Base-by-base conservation (phyloP, 2,888 invertebrate species). In the Drosophila robusta region DNA sequence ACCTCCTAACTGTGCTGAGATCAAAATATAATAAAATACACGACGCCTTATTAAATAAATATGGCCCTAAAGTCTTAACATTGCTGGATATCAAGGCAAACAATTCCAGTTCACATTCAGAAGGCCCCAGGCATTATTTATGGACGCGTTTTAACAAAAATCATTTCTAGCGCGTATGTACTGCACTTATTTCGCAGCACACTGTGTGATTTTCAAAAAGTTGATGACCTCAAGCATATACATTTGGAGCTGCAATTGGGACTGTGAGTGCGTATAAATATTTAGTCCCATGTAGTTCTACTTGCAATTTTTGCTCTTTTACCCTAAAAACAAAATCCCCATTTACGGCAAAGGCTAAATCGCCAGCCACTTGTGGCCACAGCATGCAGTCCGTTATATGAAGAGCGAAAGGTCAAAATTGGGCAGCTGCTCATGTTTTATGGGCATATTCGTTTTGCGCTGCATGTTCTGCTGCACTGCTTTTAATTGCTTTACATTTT, bases 401-500 rank as follows among this genome's bases (percentile, higher is more conserved):
- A 55, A 74, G 56, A 67, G 70, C 68, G 77, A 66, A 84, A 70
- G 87, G 75, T 78, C 86, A 74, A 81, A 83, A 89, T 83, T 85
- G 88, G 78, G 78, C 68, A 60, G 51, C 60, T 70, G 89, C 78
- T 89, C 86, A 89, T 83, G 88, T 81, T 83, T 89, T 88, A 86
- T 89, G 80, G 80, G 78, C 60, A 75, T 86, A 77, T 85, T 89
- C 87, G 86, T 71, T 89, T 74, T 79, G 46, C 56, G 71, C 62
- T 70, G 44, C 78, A 66, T 78, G 75, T 86, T 77, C 67, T 80
- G 78, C 56, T 51, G 75, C 89, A 69, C 87, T 89, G 84, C 77
- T 85, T 89, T 85, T 85, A 85, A 85, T 85, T 85, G 90, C 90
- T 86, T 89, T 89, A 88, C 84, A 87, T 89, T 89, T 83, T 78